Evolutionary conservation across 2,113 vertebrate species (phyloP), one percentile per base, ranked within the genome.

Genomic region (Macrotis lagotis): DNA sequence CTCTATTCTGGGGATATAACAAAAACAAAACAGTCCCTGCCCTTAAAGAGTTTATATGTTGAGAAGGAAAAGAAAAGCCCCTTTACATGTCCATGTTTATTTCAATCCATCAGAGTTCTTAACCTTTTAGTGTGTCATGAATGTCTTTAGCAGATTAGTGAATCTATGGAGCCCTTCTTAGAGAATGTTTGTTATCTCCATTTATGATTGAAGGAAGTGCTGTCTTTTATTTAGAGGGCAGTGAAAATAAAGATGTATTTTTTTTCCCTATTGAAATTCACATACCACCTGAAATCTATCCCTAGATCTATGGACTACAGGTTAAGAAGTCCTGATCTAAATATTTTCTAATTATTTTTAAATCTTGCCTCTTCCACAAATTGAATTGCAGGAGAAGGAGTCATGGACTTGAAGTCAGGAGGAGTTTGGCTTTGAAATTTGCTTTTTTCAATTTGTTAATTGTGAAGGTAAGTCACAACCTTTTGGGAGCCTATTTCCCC

Each of bases 21-120:
- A 44, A 44, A 83, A 83, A 44, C 19, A 83, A 44, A 22, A 8
- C 7, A 83, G n/a, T 95, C 31, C 11, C 66, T 49, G 0, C 93
- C 47, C 90, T 0, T 53, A 92, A 94, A 90, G 50, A 51, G n/a
- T 89, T 96, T 74, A 83, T 24, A 95, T 88, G 25, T 47, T 50
- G 52, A 89, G 22, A 47, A 83, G 59, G 6, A 37, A 37, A 37
- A 31, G 14, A n/a, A 37, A 44, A 44, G 37, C 2, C 14, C 9
- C 37, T 74, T 44, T 83, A 44, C 37, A 24, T 83, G 44, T 44
- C 6, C 12, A 24, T 24, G 66, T 19, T 44, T 83, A 83, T 44
- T 83, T 6, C 6, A 83, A 24, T 44, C 7, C n/a, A 24, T 83
- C 66, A n/a, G 19, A 44, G n/a, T 44, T 83, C 66, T 83, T 44